Evolutionary conservation across 2,113 vertebrate species (phyloP), one percentile per base, ranked within the genome.

Genomic region (Gadus macrocephalus): DNA sequence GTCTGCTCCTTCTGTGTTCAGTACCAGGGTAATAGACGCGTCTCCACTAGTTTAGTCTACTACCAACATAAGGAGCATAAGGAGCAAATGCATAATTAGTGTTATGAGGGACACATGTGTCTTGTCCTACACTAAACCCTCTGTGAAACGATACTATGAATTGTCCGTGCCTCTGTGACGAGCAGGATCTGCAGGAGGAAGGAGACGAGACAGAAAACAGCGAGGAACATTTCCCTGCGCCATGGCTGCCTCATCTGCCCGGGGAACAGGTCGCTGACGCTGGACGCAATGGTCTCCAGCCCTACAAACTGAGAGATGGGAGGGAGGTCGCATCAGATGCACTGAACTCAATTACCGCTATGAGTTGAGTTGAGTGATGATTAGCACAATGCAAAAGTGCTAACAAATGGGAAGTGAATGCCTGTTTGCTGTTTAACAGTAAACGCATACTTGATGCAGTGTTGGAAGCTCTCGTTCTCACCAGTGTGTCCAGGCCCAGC

Each of bases 221-320:
- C 15, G 56, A 84, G 78, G n/a, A 86, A 74, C n/a, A 80, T 49
- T 63, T 88, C 83, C 74, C 82, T 65, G 19, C 67, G 67, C 69
- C 78, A 73, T 0, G 74, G 69, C 70, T 59, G 67, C 15, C 71
- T 72, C 69, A 83, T 69, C 5, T 69, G 70, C 28, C 1, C 20
- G 3, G 83, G 83, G 27, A 85, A 77, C 67, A 82, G 19, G 76
- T 82, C 83, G 14, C 67, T 77, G 22, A 80, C 35, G 3, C 74
- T 70, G 1, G 83, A 63, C 5, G 58, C 77, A 28, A 85, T 70
- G 12, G 73, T 76, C 6, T 81, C 70, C 68, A 81, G 71, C 12
- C 74, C 75, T 74, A 78, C 11, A 73, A 82, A 75, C 81, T 80
- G 31, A 42, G 19, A n/a, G 16, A 69, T 5, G 15, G 0, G 55